A percentile compares a stretch with the other conserved stretches of the same genome.
phyloP scores from a whole-genome alignment of 2,888 invertebrate species.

The Macaria liturata region DNA sequence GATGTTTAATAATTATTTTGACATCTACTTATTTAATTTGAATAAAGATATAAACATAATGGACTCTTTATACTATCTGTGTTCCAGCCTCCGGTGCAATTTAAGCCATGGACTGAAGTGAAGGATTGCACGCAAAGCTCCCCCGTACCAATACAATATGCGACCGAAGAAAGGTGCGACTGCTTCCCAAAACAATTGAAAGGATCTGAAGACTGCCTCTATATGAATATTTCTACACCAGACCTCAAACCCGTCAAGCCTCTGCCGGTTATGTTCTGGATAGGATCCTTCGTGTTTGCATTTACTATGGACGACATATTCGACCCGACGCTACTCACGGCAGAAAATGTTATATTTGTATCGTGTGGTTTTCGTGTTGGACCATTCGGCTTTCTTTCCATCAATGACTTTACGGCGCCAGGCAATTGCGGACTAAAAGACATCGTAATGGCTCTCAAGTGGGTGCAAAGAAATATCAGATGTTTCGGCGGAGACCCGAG shows the following conservation, averaged over 20 bases:
- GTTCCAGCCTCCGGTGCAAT: conserved; percentile 65
- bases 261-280: conserved; percentile 79
- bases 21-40: too few relatives aligned
- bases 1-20: too few relatives aligned
- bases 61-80: conserved; percentile 5
- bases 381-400: conserved; percentile 73
- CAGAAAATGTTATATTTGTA: conserved; percentile 65
- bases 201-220: conserved; percentile 74
- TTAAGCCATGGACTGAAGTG: conserved; percentile 54
- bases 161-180: not conserved
- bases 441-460: conserved; percentile 68
- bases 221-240: conserved; percentile 65
- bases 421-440: conserved; percentile 78
- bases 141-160: conserved; percentile 37
- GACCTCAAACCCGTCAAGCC: conserved; percentile 55
- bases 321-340: conserved; percentile 62
- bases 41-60: too few relatives aligned
- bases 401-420: conserved; percentile 68
- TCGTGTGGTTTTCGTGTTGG: conserved; percentile 73
- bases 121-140: conserved; percentile 61
- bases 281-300: conserved; percentile 65
- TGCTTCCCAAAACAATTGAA: conserved; percentile 11
- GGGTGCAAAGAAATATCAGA: conserved; percentile 70
- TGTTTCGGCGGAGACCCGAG: conserved; percentile 72
- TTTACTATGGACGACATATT: conserved; percentile 53